Percentiles rank a stretch among this genome's conserved stretches.
These are phyloP conservation scores for Rhyzopertha dominica DNA, from an alignment of 1,140 invertebrate species.

Conservation along the genomic window DNA sequence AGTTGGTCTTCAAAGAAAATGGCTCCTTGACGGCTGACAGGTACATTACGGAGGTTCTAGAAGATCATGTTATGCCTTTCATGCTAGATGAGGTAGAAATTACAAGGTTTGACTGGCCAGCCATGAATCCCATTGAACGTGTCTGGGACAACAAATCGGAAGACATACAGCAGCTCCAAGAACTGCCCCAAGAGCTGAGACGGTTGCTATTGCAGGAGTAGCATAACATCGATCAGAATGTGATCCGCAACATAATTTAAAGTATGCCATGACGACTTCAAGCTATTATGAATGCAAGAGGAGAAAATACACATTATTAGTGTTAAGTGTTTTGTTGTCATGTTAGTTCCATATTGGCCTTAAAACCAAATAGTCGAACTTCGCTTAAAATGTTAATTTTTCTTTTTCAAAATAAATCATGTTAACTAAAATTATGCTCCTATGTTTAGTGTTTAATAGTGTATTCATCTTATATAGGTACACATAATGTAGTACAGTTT, in stretches of 20 bases:
- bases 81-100: too few species aligned
- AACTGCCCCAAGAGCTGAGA: background rate
- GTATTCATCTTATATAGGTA: too few species aligned
- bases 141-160: too few species aligned
- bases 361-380: too few species aligned
- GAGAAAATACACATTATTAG: slow-evolving; percentile 2
- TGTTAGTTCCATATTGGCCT: background rate
- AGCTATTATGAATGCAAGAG: slow-evolving; percentile 4
- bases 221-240: slow-evolving; percentile 2
- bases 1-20: slow-evolving; percentile 5
- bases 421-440: too few species aligned
- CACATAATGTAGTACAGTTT: too few species aligned
- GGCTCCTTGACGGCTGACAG: background rate
- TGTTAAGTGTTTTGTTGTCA: background rate
- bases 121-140: too few species aligned
- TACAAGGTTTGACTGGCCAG: too few species aligned
- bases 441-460: too few species aligned
- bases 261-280: slow-evolving; percentile 5
- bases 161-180: too few species aligned
- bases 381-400: too few species aligned
- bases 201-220: slow-evolving; percentile 4
- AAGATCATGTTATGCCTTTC: slow-evolving; percentile 1
- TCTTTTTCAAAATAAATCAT: too few species aligned
- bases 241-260: slow-evolving; percentile 6
- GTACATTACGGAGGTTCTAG: slow-evolving; percentile 3